Evolutionary conservation across 2,888 invertebrate species (phyloP).

Genomic region (Drosophila multiciliata): DNA sequence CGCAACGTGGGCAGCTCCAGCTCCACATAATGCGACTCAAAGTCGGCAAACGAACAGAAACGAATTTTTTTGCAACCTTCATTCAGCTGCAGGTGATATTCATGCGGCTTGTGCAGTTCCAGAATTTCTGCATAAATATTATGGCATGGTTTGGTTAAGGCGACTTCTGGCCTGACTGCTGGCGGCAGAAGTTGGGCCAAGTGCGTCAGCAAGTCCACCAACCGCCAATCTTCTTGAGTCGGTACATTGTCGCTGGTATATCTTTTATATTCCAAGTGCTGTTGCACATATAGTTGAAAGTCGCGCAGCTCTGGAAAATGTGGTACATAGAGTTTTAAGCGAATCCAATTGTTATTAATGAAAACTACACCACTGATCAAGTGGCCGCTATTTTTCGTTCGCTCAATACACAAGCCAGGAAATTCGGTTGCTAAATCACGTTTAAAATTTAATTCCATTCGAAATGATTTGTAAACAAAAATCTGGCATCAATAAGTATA

Average conservation of each 20-base stretch:
- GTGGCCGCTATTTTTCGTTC: slow-evolving; percentile 4
- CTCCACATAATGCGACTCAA: slow-evolving; percentile 78
- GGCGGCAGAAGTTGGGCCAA: slow-evolving; percentile 44
- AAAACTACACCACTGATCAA: slow-evolving; percentile 47
- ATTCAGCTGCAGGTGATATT: slow-evolving; percentile 72
- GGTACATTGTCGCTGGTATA: slow-evolving; percentile 38
- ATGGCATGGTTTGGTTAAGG: neutral
- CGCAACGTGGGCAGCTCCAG: slow-evolving; percentile 66
- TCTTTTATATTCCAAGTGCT: slow-evolving; percentile 49
- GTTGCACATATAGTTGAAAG: slow-evolving; percentile 60
- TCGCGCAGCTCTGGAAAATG: slow-evolving; percentile 65
- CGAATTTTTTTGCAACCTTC: slow-evolving; percentile 61
- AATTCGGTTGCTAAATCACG: slow-evolving; percentile 26
- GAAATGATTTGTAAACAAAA: neutral
- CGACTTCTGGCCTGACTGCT: neutral
- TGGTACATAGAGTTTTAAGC: slow-evolving; percentile 70
- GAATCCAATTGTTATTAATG: slow-evolving; percentile 42
- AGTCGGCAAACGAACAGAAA: slow-evolving; percentile 74
- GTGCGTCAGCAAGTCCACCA: slow-evolving; percentile 67
- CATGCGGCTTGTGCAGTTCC: slow-evolving; percentile 58
- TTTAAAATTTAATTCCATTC: slow-evolving; percentile 18
- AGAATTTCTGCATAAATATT: slow-evolving; percentile 77
- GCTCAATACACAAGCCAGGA: slow-evolving; percentile 50
- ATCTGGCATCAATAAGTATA: slow-evolving; percentile 2
- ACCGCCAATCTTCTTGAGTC: slow-evolving; percentile 53